These are phyloP conservation scores for Tragulus kanchil DNA, from an alignment of 2,113 vertebrate species.

Conservation along the genomic window DNA sequence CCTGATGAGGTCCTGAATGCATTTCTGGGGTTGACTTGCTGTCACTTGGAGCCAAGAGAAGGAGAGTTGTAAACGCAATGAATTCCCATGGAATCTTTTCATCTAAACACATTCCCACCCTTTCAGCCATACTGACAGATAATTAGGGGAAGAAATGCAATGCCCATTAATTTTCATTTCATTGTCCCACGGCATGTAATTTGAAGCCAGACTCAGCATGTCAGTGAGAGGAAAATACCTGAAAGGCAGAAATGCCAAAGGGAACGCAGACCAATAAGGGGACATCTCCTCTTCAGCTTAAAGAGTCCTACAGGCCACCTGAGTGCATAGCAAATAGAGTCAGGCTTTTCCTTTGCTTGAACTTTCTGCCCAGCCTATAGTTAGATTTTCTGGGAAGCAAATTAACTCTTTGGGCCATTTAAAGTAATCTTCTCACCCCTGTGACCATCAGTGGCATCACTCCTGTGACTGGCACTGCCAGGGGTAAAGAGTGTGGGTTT, in stretches of 20 bases:
- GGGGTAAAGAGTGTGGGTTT: not conserved
- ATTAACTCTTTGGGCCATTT: not conserved
- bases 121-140: not conserved
- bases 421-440: not conserved
- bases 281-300: not conserved
- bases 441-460: no score
- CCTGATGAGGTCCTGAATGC: not conserved
- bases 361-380: not conserved
- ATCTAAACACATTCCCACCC: not conserved
- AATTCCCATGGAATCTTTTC: not conserved
- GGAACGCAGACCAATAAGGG: not conserved
- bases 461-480: not conserved
- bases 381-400: not conserved
- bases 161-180: not conserved
- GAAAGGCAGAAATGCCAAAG: conserved; percentile 55
- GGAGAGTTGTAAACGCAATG: not conserved
- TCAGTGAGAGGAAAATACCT: not conserved
- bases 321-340: not conserved
- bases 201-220: not conserved
- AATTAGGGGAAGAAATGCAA: conserved; percentile 21
- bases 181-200: not conserved
- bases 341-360: not conserved
- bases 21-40: not conserved
- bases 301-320: not conserved
- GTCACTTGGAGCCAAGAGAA: not conserved